Percentiles rank a stretch among this genome's conserved stretches.
Evolutionary conservation across 2,797 vertebrate species (phyloP).

Genomic region (Podargus strigoides): DNA sequence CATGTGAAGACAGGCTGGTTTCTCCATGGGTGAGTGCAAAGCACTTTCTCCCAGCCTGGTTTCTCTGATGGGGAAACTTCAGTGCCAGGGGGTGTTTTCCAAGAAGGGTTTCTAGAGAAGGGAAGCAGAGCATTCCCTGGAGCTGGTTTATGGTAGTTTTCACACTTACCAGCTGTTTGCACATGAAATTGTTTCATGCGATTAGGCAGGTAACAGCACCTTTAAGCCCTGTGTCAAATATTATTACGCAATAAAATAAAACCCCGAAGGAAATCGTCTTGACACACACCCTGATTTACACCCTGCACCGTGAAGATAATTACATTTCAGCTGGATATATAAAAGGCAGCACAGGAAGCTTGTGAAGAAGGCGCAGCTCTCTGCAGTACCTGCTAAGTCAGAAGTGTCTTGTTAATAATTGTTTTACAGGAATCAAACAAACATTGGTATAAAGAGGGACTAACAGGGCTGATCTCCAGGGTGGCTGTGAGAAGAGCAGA

Average conservation of each 20-base stretch:
- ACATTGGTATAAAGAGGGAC: background rate
- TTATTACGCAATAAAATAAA: conserved; percentile 69
- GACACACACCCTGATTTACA: conserved; percentile 75
- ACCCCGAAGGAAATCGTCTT: conserved; percentile 61
- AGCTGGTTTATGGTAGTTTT: conserved; percentile 11
- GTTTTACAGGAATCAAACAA: conserved; percentile 1
- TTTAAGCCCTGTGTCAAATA: conserved; percentile 72
- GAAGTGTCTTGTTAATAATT: conserved; percentile 27
- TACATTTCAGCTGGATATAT: conserved; percentile 68
- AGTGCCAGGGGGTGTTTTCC: background rate
- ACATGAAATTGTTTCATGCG: conserved; percentile 61
- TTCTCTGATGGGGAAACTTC: background rate
- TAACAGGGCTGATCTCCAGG: background rate
- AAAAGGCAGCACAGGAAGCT: conserved; percentile 58
- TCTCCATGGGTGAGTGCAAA: background rate
- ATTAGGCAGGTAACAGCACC: conserved; percentile 76
- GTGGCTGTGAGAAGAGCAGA: background rate
- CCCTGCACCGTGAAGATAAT: conserved; percentile 69
- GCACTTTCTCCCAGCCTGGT: background rate
- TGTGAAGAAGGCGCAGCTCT: conserved; percentile 46
- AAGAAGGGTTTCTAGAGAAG: background rate
- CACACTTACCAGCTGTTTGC: conserved; percentile 56
- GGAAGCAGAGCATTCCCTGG: background rate
- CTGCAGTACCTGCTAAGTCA: conserved; percentile 17
- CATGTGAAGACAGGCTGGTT: background rate